Conservation (phyloP, 2,888 invertebrate species). For the Rhingia rostrata region DNA sequence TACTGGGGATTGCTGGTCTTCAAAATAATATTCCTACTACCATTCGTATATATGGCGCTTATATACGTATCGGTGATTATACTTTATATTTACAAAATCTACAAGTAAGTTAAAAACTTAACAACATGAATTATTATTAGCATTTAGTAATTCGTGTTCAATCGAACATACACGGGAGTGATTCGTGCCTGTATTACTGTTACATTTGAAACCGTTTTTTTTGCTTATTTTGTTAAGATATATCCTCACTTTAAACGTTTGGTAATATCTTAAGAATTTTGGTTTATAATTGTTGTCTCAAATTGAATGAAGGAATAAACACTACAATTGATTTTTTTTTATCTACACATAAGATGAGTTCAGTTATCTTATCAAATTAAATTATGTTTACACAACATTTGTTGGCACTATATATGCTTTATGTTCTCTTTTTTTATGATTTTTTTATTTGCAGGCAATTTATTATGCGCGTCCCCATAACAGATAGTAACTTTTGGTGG, state of each 20-base stretch:
- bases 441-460: constrained; percentile 82
- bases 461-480: constrained; percentile 83
- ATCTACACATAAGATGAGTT: background rate
- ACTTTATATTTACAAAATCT: constrained; percentile 92
- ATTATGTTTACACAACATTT: background rate
- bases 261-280: too few species aligned
- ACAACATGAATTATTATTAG: background rate
- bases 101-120: constrained; percentile 85
- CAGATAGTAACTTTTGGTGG: constrained; percentile 90
- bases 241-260: too few species aligned
- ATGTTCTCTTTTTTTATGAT: background rate
- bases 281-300: too few species aligned
- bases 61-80: constrained; percentile 92
- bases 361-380: too few species aligned
- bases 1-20: constrained; percentile 93
- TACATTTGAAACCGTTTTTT: too few species aligned
- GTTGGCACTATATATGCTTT: too few species aligned
- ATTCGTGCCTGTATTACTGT: too few species aligned
- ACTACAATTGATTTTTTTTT: too few species aligned
- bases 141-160: too few species aligned
- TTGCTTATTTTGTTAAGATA: too few species aligned
- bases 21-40: constrained; percentile 92
- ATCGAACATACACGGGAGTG: too few species aligned
- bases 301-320: too few species aligned
- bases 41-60: constrained; percentile 90